Base-by-base conservation (phyloP, 2,888 invertebrate genomes). In the Leucoma salicis region DNA sequence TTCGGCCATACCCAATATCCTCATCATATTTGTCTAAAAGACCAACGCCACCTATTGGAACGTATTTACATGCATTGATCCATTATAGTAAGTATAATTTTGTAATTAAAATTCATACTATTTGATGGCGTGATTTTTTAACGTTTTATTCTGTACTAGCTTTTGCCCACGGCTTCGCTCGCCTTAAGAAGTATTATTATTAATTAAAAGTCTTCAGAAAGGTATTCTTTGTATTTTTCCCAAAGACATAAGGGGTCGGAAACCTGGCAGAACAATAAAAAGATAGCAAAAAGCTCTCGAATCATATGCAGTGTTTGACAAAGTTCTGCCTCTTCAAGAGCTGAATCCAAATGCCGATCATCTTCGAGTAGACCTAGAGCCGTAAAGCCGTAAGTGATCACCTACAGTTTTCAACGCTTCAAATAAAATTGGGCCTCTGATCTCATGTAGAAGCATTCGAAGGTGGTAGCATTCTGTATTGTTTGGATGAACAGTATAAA, bases 381-480 rank as follows among this genome's bases (percentile, higher is more conserved):
- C 11, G 16, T 16, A 8, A 16, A 33, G 2, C 18, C 33, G 2
- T 16, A 16, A 4, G 16, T n/a, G 2, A 11, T 18, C 18, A 33
- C 18, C 12, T 8, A 33, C 18, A 33, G 34, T 15, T 10, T 14
- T 14, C 2, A 31, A 2, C 3, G 6, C n/a, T 34, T 21, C 12
- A 21, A 34, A 34, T 3, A 11, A 34, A 3, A 6, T 34, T 11
- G 34, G 13, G 2, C 18, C 24, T 18, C 21, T 18, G 10, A 34
- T 11, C 11, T 34, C 12, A 13, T 31, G 37, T 3, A 31, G 24
- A 21, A 37, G 18, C 31, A 37, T 21, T 10, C 31, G 29, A 7
- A 37, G 21, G 7, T 37, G 29, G 10, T 31, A 37, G 14, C 24
- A 37, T 11, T 31, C 31, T 13, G 31, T 44, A 44, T 14, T 42